Evolutionary conservation across 2,113 vertebrate genomes (phyloP), one percentile per base, ranked within the genome.

Genomic region (Heterocephalus glaber): DNA sequence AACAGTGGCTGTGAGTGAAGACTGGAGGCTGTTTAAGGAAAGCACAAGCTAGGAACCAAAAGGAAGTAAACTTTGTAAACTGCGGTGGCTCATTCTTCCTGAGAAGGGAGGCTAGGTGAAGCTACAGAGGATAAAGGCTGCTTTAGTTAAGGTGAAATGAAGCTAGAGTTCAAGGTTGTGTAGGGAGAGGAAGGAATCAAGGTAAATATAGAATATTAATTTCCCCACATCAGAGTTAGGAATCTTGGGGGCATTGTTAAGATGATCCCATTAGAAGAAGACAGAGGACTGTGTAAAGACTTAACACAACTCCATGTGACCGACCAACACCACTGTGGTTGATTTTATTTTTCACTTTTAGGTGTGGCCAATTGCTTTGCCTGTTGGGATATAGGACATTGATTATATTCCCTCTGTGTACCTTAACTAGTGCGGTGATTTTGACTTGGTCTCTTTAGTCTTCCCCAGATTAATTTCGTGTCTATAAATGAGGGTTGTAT

Each of bases 131-230:
- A 41, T 22, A 30, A 72, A 95, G 24, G 41, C 33, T 66, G 17
- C 26, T 20, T 84, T 38, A 52, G 19, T 61, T 19, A 92, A 92
- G 80, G 70, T 44, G 10, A 92, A 60, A 10, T 89, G 54, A 88
- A 94, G 54, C 95, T 54, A 81, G 79, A 91, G 54, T 89, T 92
- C 52, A 87, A 91, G 65, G 19, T 56, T 72, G 24, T 85, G n/a
- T 58, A 33, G 22, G 33, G 9, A 28, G 88, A 22, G 44, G 70
- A 92, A 61, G n/a, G 94, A 96, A 82, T 13, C 10, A 24, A 76
- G 44, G 41, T 38, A 87, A 89, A 92, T 65, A 86, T 1, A 79
- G 52, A 54, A 41, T 89, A 81, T 33, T 47, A 60, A 49, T 41
- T 82, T 96, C 81, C 14, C n/a, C 58, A 89, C 74, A 52, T 89